phyloP scores from a whole-genome alignment of 2,113 vertebrate species.

The Oreochromis tanganicae region DNA sequence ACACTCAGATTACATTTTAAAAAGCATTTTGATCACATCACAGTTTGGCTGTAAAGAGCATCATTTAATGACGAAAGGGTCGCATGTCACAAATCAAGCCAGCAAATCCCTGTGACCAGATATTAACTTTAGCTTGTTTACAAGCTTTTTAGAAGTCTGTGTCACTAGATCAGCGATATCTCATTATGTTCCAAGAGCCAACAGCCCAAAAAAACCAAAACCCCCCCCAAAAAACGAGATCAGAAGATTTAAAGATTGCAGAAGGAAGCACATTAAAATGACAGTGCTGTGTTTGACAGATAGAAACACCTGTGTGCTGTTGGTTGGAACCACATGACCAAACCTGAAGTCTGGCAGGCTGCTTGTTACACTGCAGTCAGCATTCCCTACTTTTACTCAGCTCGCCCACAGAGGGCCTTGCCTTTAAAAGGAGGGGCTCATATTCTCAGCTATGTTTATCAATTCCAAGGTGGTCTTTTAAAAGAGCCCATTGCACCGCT shows the following conservation, averaged over 20 bases:
- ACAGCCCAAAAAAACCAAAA: not conserved
- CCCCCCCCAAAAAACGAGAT: not conserved
- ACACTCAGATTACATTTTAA: not conserved
- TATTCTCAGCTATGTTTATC: conserved; percentile 73
- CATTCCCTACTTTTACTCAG: conserved; percentile 58
- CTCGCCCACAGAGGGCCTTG: conserved; percentile 40
- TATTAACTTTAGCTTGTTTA: not conserved
- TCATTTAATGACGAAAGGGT: not conserved
- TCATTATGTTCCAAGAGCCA: not conserved
- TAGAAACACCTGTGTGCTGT: not conserved
- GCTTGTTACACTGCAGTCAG: conserved; percentile 66
- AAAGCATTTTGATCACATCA: not conserved
- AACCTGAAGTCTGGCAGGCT: not conserved
- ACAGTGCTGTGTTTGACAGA: not conserved
- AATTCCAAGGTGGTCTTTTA: conserved; percentile 71
- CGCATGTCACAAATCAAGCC: not conserved
- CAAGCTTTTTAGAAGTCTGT: not conserved
- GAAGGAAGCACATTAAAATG: not conserved
- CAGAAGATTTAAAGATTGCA: not conserved
- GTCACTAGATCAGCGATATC: not conserved
- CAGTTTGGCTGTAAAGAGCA: not conserved
- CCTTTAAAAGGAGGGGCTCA: conserved; percentile 75
- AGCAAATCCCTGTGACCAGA: not conserved
- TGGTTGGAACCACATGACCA: not conserved
- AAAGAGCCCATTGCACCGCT: conserved; percentile 31